Percentiles rank a stretch among this genome's conserved stretches.
Evolutionary conservation across 2,888 invertebrate species (phyloP).

Genomic region (Heliconius aoede): DNA sequence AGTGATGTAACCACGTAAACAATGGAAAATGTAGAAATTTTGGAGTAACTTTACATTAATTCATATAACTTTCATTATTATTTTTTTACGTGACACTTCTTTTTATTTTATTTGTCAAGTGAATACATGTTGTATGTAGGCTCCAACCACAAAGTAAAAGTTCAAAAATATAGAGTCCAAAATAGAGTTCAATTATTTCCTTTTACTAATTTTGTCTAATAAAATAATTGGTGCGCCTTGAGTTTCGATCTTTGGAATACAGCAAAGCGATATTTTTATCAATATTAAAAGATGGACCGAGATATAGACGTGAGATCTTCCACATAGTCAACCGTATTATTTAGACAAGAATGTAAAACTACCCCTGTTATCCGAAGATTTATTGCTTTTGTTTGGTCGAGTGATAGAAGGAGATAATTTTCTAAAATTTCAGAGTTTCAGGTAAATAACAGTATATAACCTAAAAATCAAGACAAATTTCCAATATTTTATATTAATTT

Average conservation of each 20-base stretch:
- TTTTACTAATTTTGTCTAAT: not conserved
- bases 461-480: not conserved
- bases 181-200: not conserved
- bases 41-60: too few relatives aligned
- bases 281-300: not conserved
- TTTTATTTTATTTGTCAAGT: too few relatives aligned
- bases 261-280: not conserved
- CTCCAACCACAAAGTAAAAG: too few relatives aligned
- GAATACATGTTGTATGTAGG: too few relatives aligned
- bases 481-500: not conserved
- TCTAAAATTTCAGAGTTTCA: not conserved
- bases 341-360: not conserved
- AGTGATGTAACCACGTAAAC: slow-evolving; percentile 47
- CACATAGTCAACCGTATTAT: not conserved
- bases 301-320: slow-evolving; percentile 11
- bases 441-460: not conserved
- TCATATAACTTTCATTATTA: too few relatives aligned
- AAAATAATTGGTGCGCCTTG: not conserved
- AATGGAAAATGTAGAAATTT: slow-evolving; percentile 38
- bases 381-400: not conserved
- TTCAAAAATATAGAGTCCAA: too few relatives aligned
- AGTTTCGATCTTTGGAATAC: not conserved
- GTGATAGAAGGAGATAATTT: not conserved
- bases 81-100: too few relatives aligned
- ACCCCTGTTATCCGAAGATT: not conserved